Evolutionary conservation across 2,797 vertebrate species (phyloP), one percentile per base, ranked within the genome.

Genomic region (Bovichtus diacanthus): DNA sequence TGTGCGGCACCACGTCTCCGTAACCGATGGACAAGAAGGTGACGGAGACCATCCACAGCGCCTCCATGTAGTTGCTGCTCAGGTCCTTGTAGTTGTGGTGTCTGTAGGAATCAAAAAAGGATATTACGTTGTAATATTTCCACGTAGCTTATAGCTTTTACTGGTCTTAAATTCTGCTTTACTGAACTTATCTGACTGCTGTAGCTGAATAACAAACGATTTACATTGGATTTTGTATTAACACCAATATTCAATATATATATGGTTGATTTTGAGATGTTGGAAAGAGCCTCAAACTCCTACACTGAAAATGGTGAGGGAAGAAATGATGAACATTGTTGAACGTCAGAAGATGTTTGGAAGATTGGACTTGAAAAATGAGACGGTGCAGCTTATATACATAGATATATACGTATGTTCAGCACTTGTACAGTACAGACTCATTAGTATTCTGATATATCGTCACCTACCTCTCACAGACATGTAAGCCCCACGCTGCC

Each of bases 11-110:
- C 95, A 99, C 98, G 62, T 99, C 97, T 1, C 97, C 97, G 0
- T 99, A 98, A 16, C 97, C 97, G 0, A 99, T 98, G 90, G 97
- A 98, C 70, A 99, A 87, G 94, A 99, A 99, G n/a, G 97, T 99
- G 91, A 98, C 97, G 3, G 97, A 98, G 78, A 98, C 96, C 90
- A 99, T 96, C 97, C 97, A 99, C 96, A 99, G 92, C 75, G 97
- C 97, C 2, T 98, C 97, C 94, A 99, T 96, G 90, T 98, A 99
- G 95, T 98, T 99, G 90, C 97, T 99, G 71, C 97, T 98, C 34
- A 99, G 95, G 0, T 99, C 97, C 78, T 96, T 95, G 87, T 96
- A 96, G 94, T 99, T 98, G 5, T 99, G 97, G 88, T 99, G 98
- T 92, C 97, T 98, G 92, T 39, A 79, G 18, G 84, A 80, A 60